Evolutionary conservation across 2,888 invertebrate genomes (phyloP), one percentile per base, ranked within the genome.

Genomic region (Ganaspis brasiliensis): DNA sequence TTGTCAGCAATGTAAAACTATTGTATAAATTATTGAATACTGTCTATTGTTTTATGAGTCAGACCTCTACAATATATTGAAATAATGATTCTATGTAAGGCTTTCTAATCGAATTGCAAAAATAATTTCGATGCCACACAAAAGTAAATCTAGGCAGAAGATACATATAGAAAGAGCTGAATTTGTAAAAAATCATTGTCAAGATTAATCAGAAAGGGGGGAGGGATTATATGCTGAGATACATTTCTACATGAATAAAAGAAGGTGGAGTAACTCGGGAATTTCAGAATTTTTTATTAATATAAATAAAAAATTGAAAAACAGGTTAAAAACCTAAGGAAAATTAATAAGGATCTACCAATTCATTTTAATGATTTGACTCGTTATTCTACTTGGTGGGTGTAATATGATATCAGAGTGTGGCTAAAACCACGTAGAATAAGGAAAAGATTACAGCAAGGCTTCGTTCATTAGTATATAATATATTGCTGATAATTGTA

Each of bases 401-500:
- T 2, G 31, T 31, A 31, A 31, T 6, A 31, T 31, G 31, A 31
- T n/a, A 24, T 26, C 31, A n/a, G 26, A n/a, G n/a, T n/a, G n/a
- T 14, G 31, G 12, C 14, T 14, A 14, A 26, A n/a, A 24, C 6
- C 2, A 59, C n/a, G 26, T 59, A 26, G 24, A 59, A 59, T 31
- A 59, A 31, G 57, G 26, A 59, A 57, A 26, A n/a, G 14, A 14
- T 57, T 59, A n/a, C 57, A 57, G 26, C 26, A 59, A 59, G n/a
- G 57, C 57, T 26, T 59, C 57, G 57, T 59, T 26, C n/a, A 59
- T 59, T 59, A 59, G 57, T 26, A 59, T 59, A 26, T 59, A 59
- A 59, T 59, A 59, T 31, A 26, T 59, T 59, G 57, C 57, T 59
- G 14, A 59, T 59, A 59, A 59, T 59, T 26, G 24, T 59, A 31